Evolutionary conservation across 2,113 vertebrate genomes (phyloP), one percentile per base, ranked within the genome.

Genomic region (Perccottus glenii): DNA sequence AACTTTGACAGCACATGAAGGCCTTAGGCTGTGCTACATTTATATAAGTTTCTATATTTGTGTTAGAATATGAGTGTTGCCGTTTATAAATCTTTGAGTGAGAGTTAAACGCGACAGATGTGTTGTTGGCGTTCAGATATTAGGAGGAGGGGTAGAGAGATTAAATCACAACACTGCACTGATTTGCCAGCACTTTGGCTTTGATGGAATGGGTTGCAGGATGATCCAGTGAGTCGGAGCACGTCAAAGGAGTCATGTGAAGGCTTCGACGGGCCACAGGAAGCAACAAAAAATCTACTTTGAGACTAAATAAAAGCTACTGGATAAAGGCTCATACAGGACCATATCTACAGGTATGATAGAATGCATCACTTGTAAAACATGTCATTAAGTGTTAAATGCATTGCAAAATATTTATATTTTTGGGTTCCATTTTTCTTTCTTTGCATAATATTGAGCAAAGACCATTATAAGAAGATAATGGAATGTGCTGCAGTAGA

Each of bases 101-200:
- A 36, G 33, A 67, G 49, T 68, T 12, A 56, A 50, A 64, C 82
- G 77, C 74, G 90, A 87, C 88, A 89, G 90, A 92, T 92, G 88
- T 87, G 88, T 78, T 69, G 60, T 71, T 77, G 67, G 73, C 52
- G 49, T 75, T 83, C 75, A 77, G 73, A 77, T 83, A 80, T 82
- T 43, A 7, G 76, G 40, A 68, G 78, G 73, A 64, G 80, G 84
- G 84, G 70, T 55, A 15, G 67, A n/a, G 80, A 86, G 91, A 92
- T 92, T 92, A 91, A 85, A 83, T 63, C 67, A 65, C 72, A 73
- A 72, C 72, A 64, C 71, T 64, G 86, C 84, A 90, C 79, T 87
- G 88, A 92, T 91, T 90, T 90, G 90, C 82, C 82, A 88, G 85
- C 12, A 76, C 77, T 90, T 85, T 76, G 79, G 83, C 77, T 84